A percentile compares a stretch with the other conserved stretches of the same genome.
These are phyloP conservation scores for Turritopsis dohrnii DNA, from an alignment of 30 jellyfish, hydroid and myxozoan genomes.

Conservation along the genomic window DNA sequence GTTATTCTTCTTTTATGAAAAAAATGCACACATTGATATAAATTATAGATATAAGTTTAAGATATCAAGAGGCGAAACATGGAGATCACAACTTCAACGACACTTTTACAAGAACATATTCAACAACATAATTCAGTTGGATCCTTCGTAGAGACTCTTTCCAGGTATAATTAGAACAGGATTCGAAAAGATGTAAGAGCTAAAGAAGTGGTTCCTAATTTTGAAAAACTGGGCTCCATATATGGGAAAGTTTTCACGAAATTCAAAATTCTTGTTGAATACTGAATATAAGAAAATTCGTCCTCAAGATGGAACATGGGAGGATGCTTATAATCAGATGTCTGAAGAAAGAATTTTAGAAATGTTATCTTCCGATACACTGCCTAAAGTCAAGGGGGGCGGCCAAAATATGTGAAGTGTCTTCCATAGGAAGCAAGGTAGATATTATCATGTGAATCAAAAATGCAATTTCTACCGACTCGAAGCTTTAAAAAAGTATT, in stretches of 20 bases:
- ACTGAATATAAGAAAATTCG: constrained; percentile 38
- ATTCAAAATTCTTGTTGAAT: constrained; percentile 9
- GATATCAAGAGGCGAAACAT: constrained; percentile 48
- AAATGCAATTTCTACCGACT: constrained; percentile 2
- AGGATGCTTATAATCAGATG: constrained; percentile 21
- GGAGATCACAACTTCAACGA: constrained; percentile 53
- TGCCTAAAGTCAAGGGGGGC: neutral
- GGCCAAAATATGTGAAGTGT: constrained; percentile 23
- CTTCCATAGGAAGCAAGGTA: constrained; percentile 18
- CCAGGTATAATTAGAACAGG: constrained; percentile 21
- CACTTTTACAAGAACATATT: constrained; percentile 11
- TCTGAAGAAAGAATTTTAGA: constrained; percentile 41
- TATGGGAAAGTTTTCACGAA: constrained; percentile 24
- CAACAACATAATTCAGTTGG: constrained; percentile 35
- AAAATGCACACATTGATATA: constrained; percentile 26
- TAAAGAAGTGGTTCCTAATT: constrained; percentile 20
- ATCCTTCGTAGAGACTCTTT: neutral
- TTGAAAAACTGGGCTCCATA: constrained; percentile 46
- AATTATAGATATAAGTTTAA: no score
- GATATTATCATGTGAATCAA: constrained; percentile 34
- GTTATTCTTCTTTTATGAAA: constrained; percentile 21
- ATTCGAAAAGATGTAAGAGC: neutral
- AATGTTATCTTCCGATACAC: neutral
- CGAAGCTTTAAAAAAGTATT: constrained; percentile 28
- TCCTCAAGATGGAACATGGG: constrained; percentile 26